Evolutionary conservation across 1,140 invertebrate species (phyloP).

Genomic region (Trypoxylus dichotomus): DNA sequence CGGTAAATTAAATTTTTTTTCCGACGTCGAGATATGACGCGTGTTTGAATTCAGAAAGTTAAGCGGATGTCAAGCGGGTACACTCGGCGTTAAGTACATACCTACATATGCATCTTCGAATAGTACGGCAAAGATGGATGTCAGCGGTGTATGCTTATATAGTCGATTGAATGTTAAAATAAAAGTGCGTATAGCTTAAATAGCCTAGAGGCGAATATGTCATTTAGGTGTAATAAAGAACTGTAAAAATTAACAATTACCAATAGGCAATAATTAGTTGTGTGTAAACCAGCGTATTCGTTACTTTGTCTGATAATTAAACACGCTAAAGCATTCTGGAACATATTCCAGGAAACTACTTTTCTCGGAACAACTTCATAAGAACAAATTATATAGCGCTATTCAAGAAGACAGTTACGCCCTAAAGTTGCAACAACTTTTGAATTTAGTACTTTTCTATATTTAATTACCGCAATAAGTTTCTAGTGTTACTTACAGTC

Average conservation of each 20-base stretch:
- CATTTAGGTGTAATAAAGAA: neutral
- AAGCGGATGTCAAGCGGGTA: neutral
- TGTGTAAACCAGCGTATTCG: neutral
- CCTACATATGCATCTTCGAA: neutral
- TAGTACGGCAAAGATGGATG: neutral
- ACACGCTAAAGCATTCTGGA: too few relatives aligned
- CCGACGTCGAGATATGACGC: neutral
- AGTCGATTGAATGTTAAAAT: neutral
- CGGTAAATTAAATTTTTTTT: constrained; percentile 11
- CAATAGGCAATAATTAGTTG: neutral
- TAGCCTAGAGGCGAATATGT: neutral
- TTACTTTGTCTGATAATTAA: neutral
- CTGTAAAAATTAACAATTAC: constrained; percentile 5
- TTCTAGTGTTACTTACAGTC: too few relatives aligned
- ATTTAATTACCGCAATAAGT: too few relatives aligned
- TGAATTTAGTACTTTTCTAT: too few relatives aligned
- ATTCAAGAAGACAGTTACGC: too few relatives aligned
- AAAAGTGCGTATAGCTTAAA: neutral
- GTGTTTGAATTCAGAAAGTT: neutral
- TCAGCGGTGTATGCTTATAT: neutral
- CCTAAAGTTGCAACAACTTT: too few relatives aligned
- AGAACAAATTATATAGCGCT: too few relatives aligned
- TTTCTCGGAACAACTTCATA: too few relatives aligned
- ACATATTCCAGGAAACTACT: too few relatives aligned
- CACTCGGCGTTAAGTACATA: neutral